Evolutionary conservation across 2,113 vertebrate species (phyloP).

Genomic region (Nymphicus hollandicus): DNA sequence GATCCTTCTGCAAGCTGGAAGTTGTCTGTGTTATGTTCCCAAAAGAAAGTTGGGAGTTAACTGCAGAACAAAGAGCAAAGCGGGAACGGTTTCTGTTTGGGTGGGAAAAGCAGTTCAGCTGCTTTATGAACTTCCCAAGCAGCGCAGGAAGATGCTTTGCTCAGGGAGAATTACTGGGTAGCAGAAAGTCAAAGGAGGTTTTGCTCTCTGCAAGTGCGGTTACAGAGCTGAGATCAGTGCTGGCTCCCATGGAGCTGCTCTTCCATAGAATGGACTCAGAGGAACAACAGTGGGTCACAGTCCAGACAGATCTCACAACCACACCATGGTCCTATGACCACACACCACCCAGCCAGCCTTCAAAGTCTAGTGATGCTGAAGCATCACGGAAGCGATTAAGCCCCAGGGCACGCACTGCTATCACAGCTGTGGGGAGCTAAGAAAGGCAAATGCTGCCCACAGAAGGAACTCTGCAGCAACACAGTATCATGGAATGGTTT

Average conservation of each 20-base stretch:
- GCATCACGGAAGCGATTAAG: background rate
- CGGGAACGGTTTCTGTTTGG: background rate
- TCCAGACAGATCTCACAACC: background rate
- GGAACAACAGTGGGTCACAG: background rate
- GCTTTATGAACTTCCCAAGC: background rate
- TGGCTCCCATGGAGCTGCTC: background rate
- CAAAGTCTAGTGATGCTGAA: background rate
- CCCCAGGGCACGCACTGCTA: background rate
- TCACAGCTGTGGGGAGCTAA: fast-evolving
- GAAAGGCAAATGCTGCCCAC: background rate
- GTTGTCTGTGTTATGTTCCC: background rate
- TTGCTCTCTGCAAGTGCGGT: background rate
- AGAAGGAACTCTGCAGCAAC: background rate
- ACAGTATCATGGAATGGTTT: background rate
- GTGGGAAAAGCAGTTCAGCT: background rate
- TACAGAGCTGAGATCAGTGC: background rate
- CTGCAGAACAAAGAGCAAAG: background rate
- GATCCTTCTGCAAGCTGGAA: constrained; percentile 10
- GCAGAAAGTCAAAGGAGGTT: background rate
- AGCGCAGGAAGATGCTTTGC: background rate
- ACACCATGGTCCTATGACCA: fast-evolving
- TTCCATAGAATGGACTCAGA: background rate
- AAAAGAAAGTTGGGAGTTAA: background rate
- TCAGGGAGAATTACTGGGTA: background rate
- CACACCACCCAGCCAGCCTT: background rate